Evolutionary conservation across 2,797 vertebrate species (phyloP), one percentile per base, ranked within the genome.

Genomic region (Muscicapa striata): DNA sequence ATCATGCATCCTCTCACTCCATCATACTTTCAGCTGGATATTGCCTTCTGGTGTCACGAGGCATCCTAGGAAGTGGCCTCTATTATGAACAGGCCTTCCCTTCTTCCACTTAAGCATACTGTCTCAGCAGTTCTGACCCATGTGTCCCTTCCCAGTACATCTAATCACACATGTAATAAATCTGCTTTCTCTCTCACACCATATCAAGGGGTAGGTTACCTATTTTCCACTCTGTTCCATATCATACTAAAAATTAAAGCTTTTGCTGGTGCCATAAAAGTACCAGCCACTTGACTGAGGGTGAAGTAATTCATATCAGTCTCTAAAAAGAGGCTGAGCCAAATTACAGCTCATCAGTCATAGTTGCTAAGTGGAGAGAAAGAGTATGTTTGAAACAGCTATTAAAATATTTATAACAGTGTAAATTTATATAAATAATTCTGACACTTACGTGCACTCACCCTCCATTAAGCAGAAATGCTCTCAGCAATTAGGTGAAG

Each of bases 361-460:
- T 43, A 63, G 90, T 9, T 83, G 54, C 57, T 83, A 93, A 91
- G 49, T 75, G 87, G 74, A 91, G 29, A 51, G 40, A 83, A 89
- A 87, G 61, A 83, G 49, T 77, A 34, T 54, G 46, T 85, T 85
- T 67, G 43, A 93, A 92, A 85, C 34, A 57, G 32, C 78, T 89
- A 63, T 91, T 95, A 89, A 94, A 86, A 82, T 94, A 82, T 84
- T 95, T 88, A 84, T n/a, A 90, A 51, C 22, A 54, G 27, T 3
- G 8, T 94, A 89, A 58, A 84, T 89, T 90, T 84, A 58, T 73
- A 68, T 95, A 90, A 95, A 90, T 84, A 84, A 94, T 77, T 38
- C 49, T 77, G 70, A 48, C 88, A 90, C 59, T 89, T 92, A 43
- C 0, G 1, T 92, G 87, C 63, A 57, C 23, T 90, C 54, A 68